Percentiles rank a stretch among this genome's conserved stretches.
These are phyloP conservation scores for Pelagia noctiluca DNA, from an alignment of 30 jellyfish, hydroid and myxozoan species.

Conservation along the genomic window DNA sequence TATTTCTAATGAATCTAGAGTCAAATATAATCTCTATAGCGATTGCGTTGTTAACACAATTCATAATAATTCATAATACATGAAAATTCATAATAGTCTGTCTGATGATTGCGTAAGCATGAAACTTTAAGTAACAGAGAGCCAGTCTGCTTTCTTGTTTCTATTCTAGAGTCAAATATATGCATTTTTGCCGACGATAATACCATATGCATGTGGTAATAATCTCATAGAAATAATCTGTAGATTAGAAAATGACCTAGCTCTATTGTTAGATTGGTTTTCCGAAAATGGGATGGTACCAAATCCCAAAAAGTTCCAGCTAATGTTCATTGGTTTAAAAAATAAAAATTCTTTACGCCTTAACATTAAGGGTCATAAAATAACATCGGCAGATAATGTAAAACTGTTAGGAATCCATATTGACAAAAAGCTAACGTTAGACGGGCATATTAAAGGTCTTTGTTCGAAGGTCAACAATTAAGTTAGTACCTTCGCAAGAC, in stretches of 20 bases:
- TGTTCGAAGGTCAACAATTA: constrained; percentile 20
- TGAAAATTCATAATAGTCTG: too few species aligned
- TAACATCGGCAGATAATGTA: constrained; percentile 28
- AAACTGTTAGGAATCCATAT: constrained; percentile 40
- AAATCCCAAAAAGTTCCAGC: constrained; percentile 56
- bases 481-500: constrained; percentile 36
- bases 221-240: constrained; percentile 6
- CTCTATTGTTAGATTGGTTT: constrained; percentile 50
- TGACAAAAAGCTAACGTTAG: constrained; percentile 21
- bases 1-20: constrained; percentile 21
- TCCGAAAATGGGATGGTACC: constrained; percentile 44
- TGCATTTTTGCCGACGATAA: constrained; percentile 46
- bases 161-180: too few species aligned
- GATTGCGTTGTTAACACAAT: too few species aligned
- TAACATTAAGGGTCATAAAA: constrained; percentile 6
- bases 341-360: constrained; percentile 5
- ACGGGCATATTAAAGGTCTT: constrained; percentile 4
- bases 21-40: too few species aligned
- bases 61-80: too few species aligned
- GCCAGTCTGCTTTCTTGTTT: too few species aligned
- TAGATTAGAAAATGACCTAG: constrained; percentile 24
- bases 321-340: constrained; percentile 51
- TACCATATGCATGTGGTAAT: constrained; percentile 10
- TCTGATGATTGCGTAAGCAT: too few species aligned
- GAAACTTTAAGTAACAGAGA: too few species aligned